Percentiles rank a stretch among this genome's conserved stretches.
phyloP scores from a whole-genome alignment of 1,140 invertebrate species.

The Sitophilus oryzae region DNA sequence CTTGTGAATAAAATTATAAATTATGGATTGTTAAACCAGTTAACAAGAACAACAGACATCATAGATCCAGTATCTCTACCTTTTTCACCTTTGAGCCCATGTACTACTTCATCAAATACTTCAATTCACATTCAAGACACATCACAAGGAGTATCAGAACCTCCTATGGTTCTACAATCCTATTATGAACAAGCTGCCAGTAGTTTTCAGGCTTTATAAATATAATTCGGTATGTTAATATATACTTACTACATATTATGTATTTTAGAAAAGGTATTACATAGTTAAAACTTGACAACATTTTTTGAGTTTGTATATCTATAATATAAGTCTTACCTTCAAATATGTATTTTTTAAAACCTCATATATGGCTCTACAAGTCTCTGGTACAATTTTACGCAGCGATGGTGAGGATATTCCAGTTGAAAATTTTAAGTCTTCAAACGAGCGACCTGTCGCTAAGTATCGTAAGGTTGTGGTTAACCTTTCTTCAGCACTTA shows the following conservation, averaged over 20 bases:
- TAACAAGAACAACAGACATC: constrained; percentile 1
- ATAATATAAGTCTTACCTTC: constrained; percentile 8
- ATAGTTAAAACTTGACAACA: neutral
- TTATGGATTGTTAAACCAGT: neutral
- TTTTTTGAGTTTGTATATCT: neutral
- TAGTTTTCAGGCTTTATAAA: neutral
- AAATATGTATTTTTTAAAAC: constrained; percentile 7
- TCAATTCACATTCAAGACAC: too few relatives aligned
- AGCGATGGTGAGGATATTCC: constrained; percentile 15
- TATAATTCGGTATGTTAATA: too few relatives aligned
- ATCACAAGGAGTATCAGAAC: too few relatives aligned
- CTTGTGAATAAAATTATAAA: constrained; percentile 12
- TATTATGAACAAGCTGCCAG: neutral
- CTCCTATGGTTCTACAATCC: neutral
- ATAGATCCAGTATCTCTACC: too few relatives aligned
- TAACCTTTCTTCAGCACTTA: constrained; percentile 12
- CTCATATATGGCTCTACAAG: constrained; percentile 5
- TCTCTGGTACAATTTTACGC: constrained; percentile 14
- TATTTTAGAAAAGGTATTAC: neutral
- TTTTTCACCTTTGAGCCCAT: too few relatives aligned
- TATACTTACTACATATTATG: neutral
- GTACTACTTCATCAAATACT: too few relatives aligned
- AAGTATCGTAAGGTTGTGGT: constrained; percentile 9
- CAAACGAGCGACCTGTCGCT: constrained; percentile 15
- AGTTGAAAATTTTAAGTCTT: constrained; percentile 19